Evolutionary conservation across 2,797 vertebrate genomes (phyloP).

Genomic region (Xyrichtys novacula): DNA sequence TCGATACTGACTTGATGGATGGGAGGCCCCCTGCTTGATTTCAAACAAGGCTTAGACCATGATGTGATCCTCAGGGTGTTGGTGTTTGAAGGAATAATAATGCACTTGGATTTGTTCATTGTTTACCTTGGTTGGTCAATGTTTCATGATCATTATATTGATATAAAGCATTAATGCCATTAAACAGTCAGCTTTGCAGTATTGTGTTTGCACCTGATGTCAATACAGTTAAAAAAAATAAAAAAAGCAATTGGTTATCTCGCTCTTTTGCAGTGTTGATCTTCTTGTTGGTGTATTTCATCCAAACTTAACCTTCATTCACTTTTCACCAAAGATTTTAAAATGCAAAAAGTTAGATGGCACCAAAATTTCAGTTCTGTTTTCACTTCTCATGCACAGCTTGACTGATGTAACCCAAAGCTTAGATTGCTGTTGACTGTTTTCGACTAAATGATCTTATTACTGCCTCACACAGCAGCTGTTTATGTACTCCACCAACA

Average conservation of each 20-base stretch:
- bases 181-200: not conserved
- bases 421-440: not conserved
- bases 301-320: not conserved
- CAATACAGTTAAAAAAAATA: not conserved
- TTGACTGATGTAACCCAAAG: not conserved
- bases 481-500: not conserved
- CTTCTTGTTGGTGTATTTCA: not conserved
- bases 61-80: conserved; percentile 17
- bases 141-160: conserved; percentile 5
- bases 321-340: not conserved
- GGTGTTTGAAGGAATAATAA: conserved; percentile 37
- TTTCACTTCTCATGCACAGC: not conserved
- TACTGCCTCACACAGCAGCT: conserved; percentile 2
- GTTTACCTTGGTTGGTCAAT: conserved; percentile 4
- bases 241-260: no score
- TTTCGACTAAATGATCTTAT: conserved; percentile 16
- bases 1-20: conserved; percentile 58
- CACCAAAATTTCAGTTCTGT: not conserved
- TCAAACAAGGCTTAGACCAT: conserved; percentile 30
- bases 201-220: no score
- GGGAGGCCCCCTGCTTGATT: conserved; percentile 35
- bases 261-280: not conserved
- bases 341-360: not conserved
- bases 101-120: conserved; percentile 23
- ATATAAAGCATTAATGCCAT: not conserved